Conservation (phyloP, 1,140 invertebrate species). For the Drosophila varians region DNA sequence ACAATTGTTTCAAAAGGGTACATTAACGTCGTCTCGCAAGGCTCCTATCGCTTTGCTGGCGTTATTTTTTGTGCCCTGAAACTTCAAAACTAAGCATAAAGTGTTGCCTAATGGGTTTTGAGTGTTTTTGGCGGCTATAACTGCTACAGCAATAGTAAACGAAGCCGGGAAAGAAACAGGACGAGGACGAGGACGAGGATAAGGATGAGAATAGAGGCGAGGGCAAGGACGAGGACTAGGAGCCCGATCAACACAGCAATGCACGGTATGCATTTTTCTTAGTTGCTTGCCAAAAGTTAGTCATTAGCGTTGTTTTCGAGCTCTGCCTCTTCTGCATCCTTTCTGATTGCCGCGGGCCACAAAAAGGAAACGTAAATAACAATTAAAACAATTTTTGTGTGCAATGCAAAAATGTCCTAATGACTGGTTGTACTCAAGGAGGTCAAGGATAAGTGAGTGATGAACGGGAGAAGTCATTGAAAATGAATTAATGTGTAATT, state of each 20-base stretch:
- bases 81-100: conserved; percentile 80
- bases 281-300: conserved; percentile 67
- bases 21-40: neutral
- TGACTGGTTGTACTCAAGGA: conserved; percentile 53
- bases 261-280: conserved; percentile 64
- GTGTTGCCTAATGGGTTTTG: conserved; percentile 81
- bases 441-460: conserved; percentile 65
- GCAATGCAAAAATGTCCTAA: conserved; percentile 66
- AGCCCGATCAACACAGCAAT: conserved; percentile 51
- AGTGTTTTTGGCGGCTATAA: conserved; percentile 75
- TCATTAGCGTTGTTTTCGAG: conserved; percentile 71
- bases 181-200: neutral
- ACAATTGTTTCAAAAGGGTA: neutral
- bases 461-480: conserved; percentile 7
- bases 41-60: neutral
- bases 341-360: conserved; percentile 33
- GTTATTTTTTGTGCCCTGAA: conserved; percentile 44
- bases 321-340: conserved; percentile 9
- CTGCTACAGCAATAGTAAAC: conserved; percentile 26
- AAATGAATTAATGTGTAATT: too few relatives aligned
- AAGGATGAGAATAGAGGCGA: too few relatives aligned
- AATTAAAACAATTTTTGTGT: conserved; percentile 70
- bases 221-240: neutral
- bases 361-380: conserved; percentile 67
- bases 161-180: neutral